These are phyloP conservation scores for Nasua narica DNA, from an alignment of 2,797 vertebrate genomes.

Conservation along the genomic window DNA sequence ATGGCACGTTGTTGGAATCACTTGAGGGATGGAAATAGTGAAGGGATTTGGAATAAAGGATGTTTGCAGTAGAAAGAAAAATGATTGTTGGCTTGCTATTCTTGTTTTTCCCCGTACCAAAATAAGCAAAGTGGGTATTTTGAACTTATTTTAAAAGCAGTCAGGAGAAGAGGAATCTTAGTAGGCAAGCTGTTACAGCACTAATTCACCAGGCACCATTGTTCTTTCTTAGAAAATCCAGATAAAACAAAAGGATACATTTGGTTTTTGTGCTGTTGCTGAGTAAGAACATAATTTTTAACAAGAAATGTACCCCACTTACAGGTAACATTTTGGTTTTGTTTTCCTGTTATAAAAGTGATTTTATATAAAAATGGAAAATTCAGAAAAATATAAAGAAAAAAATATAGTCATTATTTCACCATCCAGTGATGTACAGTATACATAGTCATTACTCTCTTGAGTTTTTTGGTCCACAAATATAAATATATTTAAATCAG, in stretches of 20 bases:
- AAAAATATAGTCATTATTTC: not conserved
- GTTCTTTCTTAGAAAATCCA: not conserved
- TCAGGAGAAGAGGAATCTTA: not conserved
- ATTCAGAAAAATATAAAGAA: not conserved
- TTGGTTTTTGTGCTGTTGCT: not conserved
- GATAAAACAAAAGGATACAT: not conserved
- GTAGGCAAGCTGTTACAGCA: not conserved
- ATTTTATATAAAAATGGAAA: slow-evolving; percentile 26
- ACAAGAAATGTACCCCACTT: not conserved
- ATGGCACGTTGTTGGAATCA: not conserved
- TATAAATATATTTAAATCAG: not conserved
- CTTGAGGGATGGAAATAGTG: not conserved
- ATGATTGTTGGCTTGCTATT: slow-evolving; percentile 1
- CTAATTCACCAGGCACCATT: not conserved
- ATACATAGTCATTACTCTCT: not conserved
- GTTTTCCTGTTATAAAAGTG: not conserved
- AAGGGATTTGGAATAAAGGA: not conserved
- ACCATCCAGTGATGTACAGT: not conserved
- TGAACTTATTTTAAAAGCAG: slow-evolving; percentile 31
- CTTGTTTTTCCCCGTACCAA: not conserved
- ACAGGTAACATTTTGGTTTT: not conserved
- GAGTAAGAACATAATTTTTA: slow-evolving; percentile 11
- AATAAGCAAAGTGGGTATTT: not conserved
- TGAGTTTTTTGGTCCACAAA: not conserved
- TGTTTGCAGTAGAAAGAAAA: not conserved